Evolutionary conservation across 1,140 invertebrate species (phyloP).

Genomic region (Drosophila teissieri): DNA sequence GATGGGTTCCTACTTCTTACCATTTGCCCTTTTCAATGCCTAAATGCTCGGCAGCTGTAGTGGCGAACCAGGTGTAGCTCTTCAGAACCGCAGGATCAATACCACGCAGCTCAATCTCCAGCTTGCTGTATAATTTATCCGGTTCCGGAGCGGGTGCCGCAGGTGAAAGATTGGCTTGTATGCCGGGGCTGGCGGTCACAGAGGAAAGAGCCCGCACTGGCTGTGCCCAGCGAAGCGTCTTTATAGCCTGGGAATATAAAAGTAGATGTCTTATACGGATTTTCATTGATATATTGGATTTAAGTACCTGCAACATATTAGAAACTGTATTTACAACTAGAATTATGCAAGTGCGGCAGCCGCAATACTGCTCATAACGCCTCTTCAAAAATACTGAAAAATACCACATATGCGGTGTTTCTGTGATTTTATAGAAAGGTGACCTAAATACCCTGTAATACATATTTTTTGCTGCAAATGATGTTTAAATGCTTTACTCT

Average conservation of each 20-base stretch:
- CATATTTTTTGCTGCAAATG: too few relatives aligned
- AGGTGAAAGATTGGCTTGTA: conserved; percentile 1
- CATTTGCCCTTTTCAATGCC: conserved; percentile 90
- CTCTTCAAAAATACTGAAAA: not conserved
- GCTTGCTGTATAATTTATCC: conserved; percentile 92
- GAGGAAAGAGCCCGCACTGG: conserved; percentile 46
- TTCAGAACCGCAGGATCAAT: conserved; percentile 94
- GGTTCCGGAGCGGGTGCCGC: conserved; percentile 34
- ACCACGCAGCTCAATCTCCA: conserved; percentile 94
- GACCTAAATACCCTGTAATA: not conserved
- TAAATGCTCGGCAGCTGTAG: conserved; percentile 91
- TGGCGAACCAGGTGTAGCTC: conserved; percentile 95
- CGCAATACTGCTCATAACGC: conserved; percentile 11
- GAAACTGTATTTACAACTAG: conserved; percentile 41
- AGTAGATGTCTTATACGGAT: not conserved
- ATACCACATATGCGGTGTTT: not conserved
- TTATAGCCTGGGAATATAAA: conserved; percentile 26
- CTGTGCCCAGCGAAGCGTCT: conserved; percentile 41
- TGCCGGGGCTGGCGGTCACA: conserved; percentile 14
- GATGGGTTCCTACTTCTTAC: conserved; percentile 85
- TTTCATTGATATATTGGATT: conserved; percentile 37
- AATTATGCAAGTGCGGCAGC: conserved; percentile 71
- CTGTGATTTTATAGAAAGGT: not conserved
- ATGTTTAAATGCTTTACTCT: too few relatives aligned
- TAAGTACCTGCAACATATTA: conserved; percentile 64